Base-by-base conservation (phyloP, 2,888 invertebrate species). In the Cerastoderma edule region DNA sequence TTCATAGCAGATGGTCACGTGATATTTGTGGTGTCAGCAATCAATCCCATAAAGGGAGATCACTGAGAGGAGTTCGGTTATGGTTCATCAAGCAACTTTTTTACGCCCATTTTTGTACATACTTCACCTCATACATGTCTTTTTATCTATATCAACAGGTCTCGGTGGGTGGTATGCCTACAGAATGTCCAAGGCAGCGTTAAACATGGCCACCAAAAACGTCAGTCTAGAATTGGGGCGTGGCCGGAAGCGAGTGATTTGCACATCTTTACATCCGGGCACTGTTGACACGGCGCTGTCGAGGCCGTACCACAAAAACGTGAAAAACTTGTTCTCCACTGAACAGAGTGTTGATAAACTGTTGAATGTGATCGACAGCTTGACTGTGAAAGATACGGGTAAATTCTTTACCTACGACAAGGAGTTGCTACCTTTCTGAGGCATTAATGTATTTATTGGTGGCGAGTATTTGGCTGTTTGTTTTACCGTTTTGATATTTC, bases 111-210 rank as follows among this genome's bases (percentile, higher is more conserved):
- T n/a, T 10, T 19, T 10, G 10, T 10, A 44, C 44, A 10, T 10
- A 19, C 19, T 44, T 10, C 44, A 10, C 10, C 44, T 44, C 44
- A 44, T 13, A 44, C 44, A 44, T 19, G 19, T 13, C 44, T 44
- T 44, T 44, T 10, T 44, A 19, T 44, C 44, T 44, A 19, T 44
- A n/a, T n/a, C n/a, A n/a, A 13, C 83, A 89, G 89, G 77, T 35
- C 79, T 89, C 8, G 90, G 89, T n/a, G 90, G 90, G 32, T 90
- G 89, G 89, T 89, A 89, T 77, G 86, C 87, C 60, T 89, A 90
- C 71, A 72, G 89, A 53, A 74, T 90, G 81, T 88, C 89, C 4
- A 90, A 90, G 67, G 83, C 88, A 46, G 89, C 89, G 22, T 83
- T 89, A 16, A 90, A 90, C 73, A 90, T 90, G 89, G 84, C 85